These are phyloP conservation scores for Girardinus metallicus DNA, from an alignment of 2,797 vertebrate genomes.

Conservation along the genomic window DNA sequence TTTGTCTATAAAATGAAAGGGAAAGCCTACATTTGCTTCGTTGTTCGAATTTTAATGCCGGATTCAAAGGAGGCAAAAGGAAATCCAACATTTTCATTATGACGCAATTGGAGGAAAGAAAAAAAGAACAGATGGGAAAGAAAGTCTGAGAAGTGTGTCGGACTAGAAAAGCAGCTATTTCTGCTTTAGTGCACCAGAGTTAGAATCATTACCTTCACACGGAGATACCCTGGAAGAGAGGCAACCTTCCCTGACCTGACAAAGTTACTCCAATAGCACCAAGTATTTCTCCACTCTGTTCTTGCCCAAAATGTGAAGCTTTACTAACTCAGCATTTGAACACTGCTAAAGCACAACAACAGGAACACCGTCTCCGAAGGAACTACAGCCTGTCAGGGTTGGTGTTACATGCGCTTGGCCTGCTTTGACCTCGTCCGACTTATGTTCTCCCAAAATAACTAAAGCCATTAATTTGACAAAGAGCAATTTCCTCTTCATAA, in stretches of 20 bases:
- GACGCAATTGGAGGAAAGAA: neutral
- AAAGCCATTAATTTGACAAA: neutral
- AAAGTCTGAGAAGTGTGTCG: neutral
- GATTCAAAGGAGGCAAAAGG: neutral
- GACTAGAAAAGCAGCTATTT: neutral
- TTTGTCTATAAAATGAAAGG: neutral
- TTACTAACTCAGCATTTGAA: neutral
- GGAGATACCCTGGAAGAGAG: neutral
- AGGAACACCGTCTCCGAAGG: neutral
- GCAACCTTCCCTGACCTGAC: neutral
- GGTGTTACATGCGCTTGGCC: neutral
- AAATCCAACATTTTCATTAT: neutral
- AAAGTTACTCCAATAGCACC: neutral
- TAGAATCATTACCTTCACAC: neutral
- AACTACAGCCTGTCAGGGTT: neutral
- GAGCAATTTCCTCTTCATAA: neutral
- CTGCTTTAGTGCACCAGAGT: neutral
- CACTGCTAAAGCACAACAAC: neutral
- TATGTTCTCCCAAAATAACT: neutral
- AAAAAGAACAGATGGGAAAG: neutral
- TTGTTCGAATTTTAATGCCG: neutral
- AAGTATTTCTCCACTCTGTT: neutral
- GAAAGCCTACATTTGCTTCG: neutral
- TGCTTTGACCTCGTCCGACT: neutral
- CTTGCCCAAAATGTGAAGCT: neutral